These are phyloP conservation scores for Rana temporaria DNA, from an alignment of 2,113 vertebrate genomes.

Conservation along the genomic window DNA sequence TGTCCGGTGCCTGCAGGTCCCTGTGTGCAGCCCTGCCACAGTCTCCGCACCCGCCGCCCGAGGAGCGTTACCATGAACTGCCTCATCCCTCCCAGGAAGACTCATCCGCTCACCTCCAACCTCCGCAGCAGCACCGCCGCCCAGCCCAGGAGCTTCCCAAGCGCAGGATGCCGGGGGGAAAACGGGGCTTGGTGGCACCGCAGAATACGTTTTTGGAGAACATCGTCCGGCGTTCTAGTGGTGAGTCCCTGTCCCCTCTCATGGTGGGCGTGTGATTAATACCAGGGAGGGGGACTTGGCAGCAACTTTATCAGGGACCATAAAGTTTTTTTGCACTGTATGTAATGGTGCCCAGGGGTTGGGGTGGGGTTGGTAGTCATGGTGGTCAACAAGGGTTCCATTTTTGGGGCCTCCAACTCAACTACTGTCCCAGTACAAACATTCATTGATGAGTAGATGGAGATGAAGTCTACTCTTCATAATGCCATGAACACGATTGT, in stretches of 20 bases:
- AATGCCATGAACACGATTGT: no score
- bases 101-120: constrained; percentile 72
- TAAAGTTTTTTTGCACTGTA: no score
- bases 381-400: no score
- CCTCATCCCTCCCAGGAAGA: constrained; percentile 77
- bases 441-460: no score
- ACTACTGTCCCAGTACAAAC: no score
- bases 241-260: constrained; percentile 72
- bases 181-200: constrained; percentile 96
- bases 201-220: constrained; percentile 98
- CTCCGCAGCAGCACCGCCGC: constrained; percentile 65
- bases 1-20: constrained; percentile 68
- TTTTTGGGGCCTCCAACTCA: no score
- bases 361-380: no score
- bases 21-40: constrained; percentile 69
- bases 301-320: no score
- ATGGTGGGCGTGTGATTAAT: no score
- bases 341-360: no score
- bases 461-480: no score
- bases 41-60: constrained; percentile 70
- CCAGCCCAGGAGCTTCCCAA: constrained; percentile 71
- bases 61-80: constrained; percentile 83
- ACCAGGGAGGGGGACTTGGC: no score
- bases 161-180: constrained; percentile 97
- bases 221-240: constrained; percentile 93